Conservation (phyloP, 2,888 invertebrate species). For the Carterocephalus palaemon region DNA sequence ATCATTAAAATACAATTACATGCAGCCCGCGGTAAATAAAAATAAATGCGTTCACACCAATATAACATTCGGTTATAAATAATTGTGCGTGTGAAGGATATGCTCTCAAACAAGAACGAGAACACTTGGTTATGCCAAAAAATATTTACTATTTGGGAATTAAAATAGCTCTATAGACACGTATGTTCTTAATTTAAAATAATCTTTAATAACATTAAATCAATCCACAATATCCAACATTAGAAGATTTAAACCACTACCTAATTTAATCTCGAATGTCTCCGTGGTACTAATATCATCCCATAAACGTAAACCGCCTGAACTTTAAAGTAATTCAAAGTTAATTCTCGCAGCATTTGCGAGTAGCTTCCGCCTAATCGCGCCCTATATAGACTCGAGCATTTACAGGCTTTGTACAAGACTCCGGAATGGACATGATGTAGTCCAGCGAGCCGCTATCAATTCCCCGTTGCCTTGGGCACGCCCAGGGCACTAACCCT, state of each 20-base stretch:
- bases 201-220: too few relatives aligned
- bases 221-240: too few relatives aligned
- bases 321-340: slow-evolving; percentile 25
- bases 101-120: too few relatives aligned
- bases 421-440: slow-evolving; percentile 50
- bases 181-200: too few relatives aligned
- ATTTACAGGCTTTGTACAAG: slow-evolving; percentile 45
- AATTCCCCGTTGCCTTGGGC: slow-evolving; percentile 61
- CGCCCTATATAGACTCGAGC: slow-evolving; percentile 43
- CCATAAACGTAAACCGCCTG: slow-evolving; percentile 20
- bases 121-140: too few relatives aligned
- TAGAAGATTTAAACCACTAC: neutral
- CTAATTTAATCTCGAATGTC: slow-evolving; percentile 10
- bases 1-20: too few relatives aligned
- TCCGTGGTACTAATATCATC: slow-evolving; percentile 13
- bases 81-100: too few relatives aligned
- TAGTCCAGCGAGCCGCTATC: slow-evolving; percentile 51
- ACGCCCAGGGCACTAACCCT: slow-evolving; percentile 72
- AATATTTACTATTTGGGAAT: too few relatives aligned
- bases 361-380: slow-evolving; percentile 39
- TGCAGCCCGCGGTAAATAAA: too few relatives aligned
- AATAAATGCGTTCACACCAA: too few relatives aligned
- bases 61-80: too few relatives aligned
- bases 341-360: slow-evolving; percentile 23
- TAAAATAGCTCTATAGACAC: too few relatives aligned